Evolutionary conservation across 2,797 vertebrate genomes (phyloP).

Genomic region (Acestrorhynchus altus): DNA sequence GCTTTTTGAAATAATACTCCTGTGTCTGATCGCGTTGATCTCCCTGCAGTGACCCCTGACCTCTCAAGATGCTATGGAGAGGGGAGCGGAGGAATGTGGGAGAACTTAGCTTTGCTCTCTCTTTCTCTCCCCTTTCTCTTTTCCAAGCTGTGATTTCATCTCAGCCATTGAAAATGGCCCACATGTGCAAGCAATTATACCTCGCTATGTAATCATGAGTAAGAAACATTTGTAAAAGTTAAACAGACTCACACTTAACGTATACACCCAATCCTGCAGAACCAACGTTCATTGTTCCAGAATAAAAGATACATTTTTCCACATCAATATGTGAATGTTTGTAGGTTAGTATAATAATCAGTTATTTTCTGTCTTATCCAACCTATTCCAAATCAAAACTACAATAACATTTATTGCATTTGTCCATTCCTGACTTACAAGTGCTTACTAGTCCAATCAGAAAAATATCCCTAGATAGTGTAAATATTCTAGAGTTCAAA

Average conservation of each 20-base stretch:
- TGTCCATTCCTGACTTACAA: too few species aligned
- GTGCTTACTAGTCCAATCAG: too few species aligned
- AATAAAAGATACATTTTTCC: neutral
- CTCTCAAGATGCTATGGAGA: conserved; percentile 63
- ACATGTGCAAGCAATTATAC: conserved; percentile 64
- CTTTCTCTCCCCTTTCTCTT: conserved; percentile 28
- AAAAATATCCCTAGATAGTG: too few species aligned
- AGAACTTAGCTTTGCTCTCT: conserved; percentile 38
- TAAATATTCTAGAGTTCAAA: too few species aligned
- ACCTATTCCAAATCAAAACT: too few species aligned
- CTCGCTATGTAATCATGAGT: conserved; percentile 58
- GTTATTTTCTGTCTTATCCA: too few species aligned
- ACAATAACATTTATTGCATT: too few species aligned
- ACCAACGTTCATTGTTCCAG: neutral
- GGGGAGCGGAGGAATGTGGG: conserved; percentile 53
- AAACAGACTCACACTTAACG: conserved; percentile 19
- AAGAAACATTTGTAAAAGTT: conserved; percentile 42
- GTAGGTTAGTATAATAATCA: neutral
- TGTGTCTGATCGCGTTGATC: conserved; percentile 66
- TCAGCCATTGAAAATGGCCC: conserved; percentile 54
- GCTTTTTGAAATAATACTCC: conserved; percentile 65
- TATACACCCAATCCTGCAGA: conserved; percentile 12
- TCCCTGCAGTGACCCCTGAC: conserved; percentile 56
- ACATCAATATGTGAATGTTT: neutral
- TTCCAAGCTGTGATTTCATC: conserved; percentile 64